Evolutionary conservation across 2,888 invertebrate genomes (phyloP).

Genomic region (Octonoba sinensis): DNA sequence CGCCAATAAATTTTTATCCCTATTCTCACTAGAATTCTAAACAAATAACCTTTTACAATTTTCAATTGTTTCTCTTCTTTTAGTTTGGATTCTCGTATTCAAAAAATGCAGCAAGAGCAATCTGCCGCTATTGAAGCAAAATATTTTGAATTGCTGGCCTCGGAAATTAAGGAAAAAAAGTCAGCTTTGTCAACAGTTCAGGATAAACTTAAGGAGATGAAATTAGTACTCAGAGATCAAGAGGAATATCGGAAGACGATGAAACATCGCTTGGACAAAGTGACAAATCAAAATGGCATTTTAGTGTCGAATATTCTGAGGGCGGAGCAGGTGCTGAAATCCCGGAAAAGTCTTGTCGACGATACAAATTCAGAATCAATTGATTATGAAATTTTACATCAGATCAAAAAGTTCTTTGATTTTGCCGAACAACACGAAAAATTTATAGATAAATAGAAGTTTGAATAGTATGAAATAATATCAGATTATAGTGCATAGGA

Average conservation of each 20-base stretch:
- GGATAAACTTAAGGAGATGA: neutral
- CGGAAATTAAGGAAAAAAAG: neutral
- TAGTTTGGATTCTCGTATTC: too few species aligned
- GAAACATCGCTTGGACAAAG: neutral
- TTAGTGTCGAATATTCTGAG: conserved; percentile 13
- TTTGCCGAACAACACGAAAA: too few species aligned
- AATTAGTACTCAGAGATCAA: conserved; percentile 6
- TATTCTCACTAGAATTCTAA: too few species aligned
- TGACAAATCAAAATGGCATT: neutral
- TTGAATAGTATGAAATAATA: too few species aligned
- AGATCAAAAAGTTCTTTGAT: conserved; percentile 11
- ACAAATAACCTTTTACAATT: too few species aligned
- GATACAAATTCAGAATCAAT: neutral
- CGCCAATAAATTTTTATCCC: too few species aligned
- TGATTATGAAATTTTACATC: conserved; percentile 10
- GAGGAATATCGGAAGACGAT: neutral
- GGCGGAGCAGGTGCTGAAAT: conserved; percentile 12
- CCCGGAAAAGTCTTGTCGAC: neutral
- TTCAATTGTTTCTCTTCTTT: too few species aligned
- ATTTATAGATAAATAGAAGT: too few species aligned
- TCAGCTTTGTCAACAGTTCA: neutral
- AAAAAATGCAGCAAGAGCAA: too few species aligned
- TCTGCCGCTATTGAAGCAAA: too few species aligned
- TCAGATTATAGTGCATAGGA: too few species aligned
- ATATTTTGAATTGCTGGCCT: too few species aligned